Conservation (phyloP, 1,140 invertebrate species). For the Drosophila navojoa region DNA sequence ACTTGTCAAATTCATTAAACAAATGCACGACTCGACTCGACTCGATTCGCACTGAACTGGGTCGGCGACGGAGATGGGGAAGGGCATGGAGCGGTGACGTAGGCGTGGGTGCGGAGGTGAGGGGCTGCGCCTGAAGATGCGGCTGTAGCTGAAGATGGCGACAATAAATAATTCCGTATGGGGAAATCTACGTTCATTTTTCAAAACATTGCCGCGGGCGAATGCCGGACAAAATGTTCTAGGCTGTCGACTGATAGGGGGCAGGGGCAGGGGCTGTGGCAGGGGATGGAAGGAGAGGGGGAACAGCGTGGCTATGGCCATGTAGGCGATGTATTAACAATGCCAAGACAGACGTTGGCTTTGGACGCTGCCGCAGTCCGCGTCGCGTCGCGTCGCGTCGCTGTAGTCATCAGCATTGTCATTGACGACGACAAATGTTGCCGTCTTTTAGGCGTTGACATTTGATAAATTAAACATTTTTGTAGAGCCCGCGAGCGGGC, state of each 20-base stretch:
- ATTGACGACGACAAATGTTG: constrained; percentile 81
- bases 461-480: constrained; percentile 82
- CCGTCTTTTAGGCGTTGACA: constrained; percentile 80
- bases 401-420: constrained; percentile 72
- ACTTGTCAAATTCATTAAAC: constrained; percentile 64
- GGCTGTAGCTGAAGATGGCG: constrained; percentile 26
- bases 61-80: background rate
- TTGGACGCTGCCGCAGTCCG: constrained; percentile 1
- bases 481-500: constrained; percentile 36
- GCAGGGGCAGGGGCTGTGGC: too few species aligned
- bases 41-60: constrained; percentile 1
- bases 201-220: constrained; percentile 67
- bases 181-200: constrained; percentile 69
- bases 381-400: background rate
- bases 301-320: background rate
- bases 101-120: background rate
- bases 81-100: background rate
- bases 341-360: constrained; percentile 29
- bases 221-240: constrained; percentile 11
- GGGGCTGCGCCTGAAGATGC: background rate
- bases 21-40: constrained; percentile 40
- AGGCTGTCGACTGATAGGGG: too few species aligned
- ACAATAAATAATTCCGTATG: constrained; percentile 75
- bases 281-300: background rate
- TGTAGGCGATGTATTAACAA: constrained; percentile 45